Conservation (phyloP, 2,113 vertebrate species). For the Catharus fuscescens region DNA sequence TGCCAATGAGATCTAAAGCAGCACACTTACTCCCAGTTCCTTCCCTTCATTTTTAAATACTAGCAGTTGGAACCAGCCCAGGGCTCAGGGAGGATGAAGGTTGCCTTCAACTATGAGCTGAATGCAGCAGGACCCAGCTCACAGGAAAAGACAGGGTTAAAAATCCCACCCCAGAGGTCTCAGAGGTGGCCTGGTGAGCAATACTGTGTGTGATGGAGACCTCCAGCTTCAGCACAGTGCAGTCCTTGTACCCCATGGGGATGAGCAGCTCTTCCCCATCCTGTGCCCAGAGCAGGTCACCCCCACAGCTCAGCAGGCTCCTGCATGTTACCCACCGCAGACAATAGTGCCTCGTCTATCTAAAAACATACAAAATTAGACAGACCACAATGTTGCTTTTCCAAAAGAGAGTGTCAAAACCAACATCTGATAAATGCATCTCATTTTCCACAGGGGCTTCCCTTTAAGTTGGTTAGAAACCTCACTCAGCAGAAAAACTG, state of each 20-base stretch:
- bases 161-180: not conserved
- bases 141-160: not conserved
- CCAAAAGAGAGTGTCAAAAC: not conserved
- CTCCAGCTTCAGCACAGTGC: not conserved
- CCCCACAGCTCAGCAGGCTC: not conserved
- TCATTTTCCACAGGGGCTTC: not conserved
- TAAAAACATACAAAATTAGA: not conserved
- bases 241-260: not conserved
- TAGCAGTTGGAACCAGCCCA: not conserved
- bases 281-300: fast-evolving
- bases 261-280: not conserved
- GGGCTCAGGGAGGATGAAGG: not conserved
- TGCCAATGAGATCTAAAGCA: not conserved
- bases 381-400: not conserved
- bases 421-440: not conserved
- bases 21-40: not conserved
- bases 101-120: fast-evolving
- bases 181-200: not conserved
- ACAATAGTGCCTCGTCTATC: not conserved
- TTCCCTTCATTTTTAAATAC: not conserved
- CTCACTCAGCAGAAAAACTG: not conserved
- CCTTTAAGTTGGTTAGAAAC: not conserved
- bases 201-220: not conserved
- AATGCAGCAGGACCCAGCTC: not conserved
- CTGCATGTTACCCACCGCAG: not conserved